A percentile compares a stretch with the other conserved stretches of the same genome.
phyloP scores from a whole-genome alignment of 2,888 invertebrate species.

The Epistrophella euchroma region DNA sequence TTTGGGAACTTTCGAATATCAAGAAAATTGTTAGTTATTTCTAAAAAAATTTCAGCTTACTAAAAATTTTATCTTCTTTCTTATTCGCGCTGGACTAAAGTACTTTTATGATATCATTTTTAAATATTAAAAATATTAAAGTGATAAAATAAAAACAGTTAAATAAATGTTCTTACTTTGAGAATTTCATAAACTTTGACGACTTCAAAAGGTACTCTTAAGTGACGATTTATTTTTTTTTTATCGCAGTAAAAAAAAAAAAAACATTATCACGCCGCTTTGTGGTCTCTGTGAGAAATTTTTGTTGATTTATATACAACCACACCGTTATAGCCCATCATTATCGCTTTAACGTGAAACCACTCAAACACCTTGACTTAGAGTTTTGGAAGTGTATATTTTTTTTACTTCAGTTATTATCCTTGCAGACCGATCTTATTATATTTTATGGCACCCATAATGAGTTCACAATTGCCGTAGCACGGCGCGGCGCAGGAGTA shows the following conservation, averaged over 20 bases:
- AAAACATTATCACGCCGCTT: slow-evolving; percentile 23
- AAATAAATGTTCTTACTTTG: not conserved
- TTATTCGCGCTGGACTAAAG: no score
- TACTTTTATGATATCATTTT: not conserved
- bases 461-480: slow-evolving; percentile 62
- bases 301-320: slow-evolving; percentile 44
- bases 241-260: not conserved
- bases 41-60: no score
- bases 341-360: slow-evolving; percentile 70
- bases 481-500: no score
- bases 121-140: not conserved
- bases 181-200: not conserved
- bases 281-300: slow-evolving; percentile 29
- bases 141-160: not conserved
- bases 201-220: not conserved
- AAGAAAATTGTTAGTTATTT: no score
- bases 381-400: slow-evolving; percentile 48
- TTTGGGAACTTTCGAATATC: no score
- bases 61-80: no score
- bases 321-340: slow-evolving; percentile 62
- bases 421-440: slow-evolving; percentile 62
- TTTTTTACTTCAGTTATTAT: slow-evolving; percentile 48
- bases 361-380: slow-evolving; percentile 57
- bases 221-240: not conserved
- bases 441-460: slow-evolving; percentile 66